Evolutionary conservation across 1,140 invertebrate genomes (phyloP).

Genomic region (Sycophaga agraensis): DNA sequence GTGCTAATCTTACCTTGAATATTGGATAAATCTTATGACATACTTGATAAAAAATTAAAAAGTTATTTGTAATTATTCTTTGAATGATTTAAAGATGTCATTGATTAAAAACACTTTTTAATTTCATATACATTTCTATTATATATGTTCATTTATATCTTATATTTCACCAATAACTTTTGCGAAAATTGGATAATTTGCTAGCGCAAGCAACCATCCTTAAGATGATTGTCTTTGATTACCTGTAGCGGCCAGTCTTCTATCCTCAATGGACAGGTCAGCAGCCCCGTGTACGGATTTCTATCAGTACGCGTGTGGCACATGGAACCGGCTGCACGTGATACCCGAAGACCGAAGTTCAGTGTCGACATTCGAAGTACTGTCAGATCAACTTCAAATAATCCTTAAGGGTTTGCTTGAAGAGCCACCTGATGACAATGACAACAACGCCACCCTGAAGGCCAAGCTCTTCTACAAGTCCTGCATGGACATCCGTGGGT

Average conservation of each 20-base stretch:
- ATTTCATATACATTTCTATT: too few relatives aligned
- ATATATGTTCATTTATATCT: too few relatives aligned
- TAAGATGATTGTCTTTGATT: too few relatives aligned
- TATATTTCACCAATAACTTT: too few relatives aligned
- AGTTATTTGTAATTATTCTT: too few relatives aligned
- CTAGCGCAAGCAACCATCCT: too few relatives aligned
- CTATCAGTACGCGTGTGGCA: conserved; percentile 87
- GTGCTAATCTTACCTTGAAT: too few relatives aligned
- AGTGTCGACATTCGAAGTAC: conserved; percentile 85
- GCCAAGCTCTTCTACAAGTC: conserved; percentile 84
- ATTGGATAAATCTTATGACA: too few relatives aligned
- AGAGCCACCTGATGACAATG: conserved; percentile 64
- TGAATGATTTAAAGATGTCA: too few relatives aligned
- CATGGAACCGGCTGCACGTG: conserved; percentile 85
- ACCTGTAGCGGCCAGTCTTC: conserved; percentile 83
- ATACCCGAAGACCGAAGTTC: conserved; percentile 88
- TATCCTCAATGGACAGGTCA: conserved; percentile 80
- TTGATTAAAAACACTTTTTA: too few relatives aligned
- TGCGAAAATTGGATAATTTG: too few relatives aligned
- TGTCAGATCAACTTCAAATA: conserved; percentile 83
- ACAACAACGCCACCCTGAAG: conserved; percentile 75
- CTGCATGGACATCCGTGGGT: conserved; percentile 86
- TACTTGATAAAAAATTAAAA: too few relatives aligned
- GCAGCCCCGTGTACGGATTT: conserved; percentile 85
- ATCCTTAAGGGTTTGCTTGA: conserved; percentile 79